These are phyloP conservation scores for Phengaris arion DNA, from an alignment of 2,888 invertebrate species.

Conservation along the genomic window DNA sequence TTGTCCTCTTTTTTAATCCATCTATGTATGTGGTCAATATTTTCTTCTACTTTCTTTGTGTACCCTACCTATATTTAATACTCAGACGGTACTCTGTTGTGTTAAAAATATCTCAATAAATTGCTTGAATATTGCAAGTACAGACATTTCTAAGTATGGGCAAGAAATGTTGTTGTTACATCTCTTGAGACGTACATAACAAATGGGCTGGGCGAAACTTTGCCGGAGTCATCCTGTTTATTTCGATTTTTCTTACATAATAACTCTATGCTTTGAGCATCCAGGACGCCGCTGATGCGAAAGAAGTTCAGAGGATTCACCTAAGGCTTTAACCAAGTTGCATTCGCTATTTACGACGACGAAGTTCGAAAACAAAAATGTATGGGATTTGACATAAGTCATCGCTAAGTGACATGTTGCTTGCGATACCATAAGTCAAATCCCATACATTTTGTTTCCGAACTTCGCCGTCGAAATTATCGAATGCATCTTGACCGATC, in stretches of 20 bases:
- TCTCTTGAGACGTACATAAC: constrained; percentile 72
- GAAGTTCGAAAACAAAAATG: too few relatives aligned
- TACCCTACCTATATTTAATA: background rate
- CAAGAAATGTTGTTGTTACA: constrained; percentile 61
- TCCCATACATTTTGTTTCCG: too few relatives aligned
- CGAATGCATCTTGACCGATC: too few relatives aligned
- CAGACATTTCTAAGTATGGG: constrained; percentile 42
- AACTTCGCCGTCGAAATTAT: too few relatives aligned
- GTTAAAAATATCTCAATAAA: constrained; percentile 20
- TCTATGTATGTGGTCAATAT: background rate
- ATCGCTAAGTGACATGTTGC: too few relatives aligned
- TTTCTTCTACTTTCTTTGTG: background rate
- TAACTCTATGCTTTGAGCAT: constrained; percentile 25
- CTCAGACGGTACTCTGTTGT: background rate
- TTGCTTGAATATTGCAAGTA: constrained; percentile 20
- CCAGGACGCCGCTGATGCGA: background rate
- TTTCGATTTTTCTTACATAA: constrained; percentile 49
- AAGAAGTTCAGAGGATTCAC: background rate
- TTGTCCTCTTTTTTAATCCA: too few relatives aligned
- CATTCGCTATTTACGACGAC: too few relatives aligned
- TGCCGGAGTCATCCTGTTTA: constrained; percentile 64
- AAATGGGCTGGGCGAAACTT: constrained; percentile 67
- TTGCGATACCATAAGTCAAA: too few relatives aligned
- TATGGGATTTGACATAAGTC: too few relatives aligned
- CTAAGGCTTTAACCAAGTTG: background rate